Evolutionary conservation across 2,113 vertebrate genomes (phyloP).

Genomic region (Petromus typicus): DNA sequence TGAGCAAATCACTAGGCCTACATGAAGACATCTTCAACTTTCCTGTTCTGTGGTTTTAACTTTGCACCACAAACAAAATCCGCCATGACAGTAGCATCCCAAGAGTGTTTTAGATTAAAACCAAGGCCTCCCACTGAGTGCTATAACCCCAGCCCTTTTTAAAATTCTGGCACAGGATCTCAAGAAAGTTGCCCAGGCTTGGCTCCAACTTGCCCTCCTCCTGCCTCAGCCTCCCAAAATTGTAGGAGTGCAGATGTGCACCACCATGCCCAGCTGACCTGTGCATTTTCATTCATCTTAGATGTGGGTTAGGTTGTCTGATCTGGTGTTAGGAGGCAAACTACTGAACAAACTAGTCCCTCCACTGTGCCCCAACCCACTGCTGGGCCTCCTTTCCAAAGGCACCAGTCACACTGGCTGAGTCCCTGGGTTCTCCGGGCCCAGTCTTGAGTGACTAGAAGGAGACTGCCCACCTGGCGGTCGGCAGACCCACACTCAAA

Average conservation of each 20-base stretch:
- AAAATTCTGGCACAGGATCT: not conserved
- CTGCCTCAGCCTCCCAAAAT: not conserved
- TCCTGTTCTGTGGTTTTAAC: not conserved
- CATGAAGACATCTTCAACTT: not conserved
- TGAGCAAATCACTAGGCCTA: not conserved
- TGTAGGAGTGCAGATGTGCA: not conserved
- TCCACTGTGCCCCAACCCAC: not conserved
- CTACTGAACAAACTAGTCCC: not conserved
- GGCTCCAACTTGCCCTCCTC: not conserved
- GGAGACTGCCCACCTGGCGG: not conserved
- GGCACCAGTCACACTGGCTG: not conserved
- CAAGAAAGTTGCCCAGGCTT: not conserved
- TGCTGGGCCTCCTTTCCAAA: not conserved
- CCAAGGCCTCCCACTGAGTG: not conserved
- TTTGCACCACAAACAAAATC: not conserved
- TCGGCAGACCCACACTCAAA: not conserved
- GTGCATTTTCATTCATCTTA: not conserved
- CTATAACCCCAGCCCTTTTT: not conserved
- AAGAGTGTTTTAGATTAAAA: not conserved
- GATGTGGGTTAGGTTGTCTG: not conserved
- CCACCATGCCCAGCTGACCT: not conserved
- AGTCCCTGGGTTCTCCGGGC: not conserved
- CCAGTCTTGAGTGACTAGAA: not conserved
- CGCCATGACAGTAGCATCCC: not conserved
- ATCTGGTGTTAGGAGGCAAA: not conserved